A percentile compares a stretch with the other conserved stretches of the same genome.
Evolutionary conservation across 2,113 vertebrate genomes (phyloP).

Genomic region (Raphicerus campestris): DNA sequence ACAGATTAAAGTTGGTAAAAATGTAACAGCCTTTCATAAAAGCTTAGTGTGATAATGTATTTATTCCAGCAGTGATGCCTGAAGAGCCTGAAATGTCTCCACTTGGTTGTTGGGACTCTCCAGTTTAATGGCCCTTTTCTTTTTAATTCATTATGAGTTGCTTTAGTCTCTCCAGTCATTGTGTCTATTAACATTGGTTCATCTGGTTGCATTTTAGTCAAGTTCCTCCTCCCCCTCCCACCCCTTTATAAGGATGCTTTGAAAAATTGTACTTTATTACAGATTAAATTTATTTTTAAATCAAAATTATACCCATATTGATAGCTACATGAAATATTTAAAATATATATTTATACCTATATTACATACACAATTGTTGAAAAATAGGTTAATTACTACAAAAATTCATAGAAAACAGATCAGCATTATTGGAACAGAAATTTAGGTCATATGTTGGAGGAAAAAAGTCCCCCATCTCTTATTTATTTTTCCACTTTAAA

Average conservation of each 20-base stretch:
- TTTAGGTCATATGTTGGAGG: neutral
- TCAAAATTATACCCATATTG: constrained; percentile 22
- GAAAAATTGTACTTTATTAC: constrained; percentile 9
- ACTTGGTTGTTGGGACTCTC: constrained; percentile 21
- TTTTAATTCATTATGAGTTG: constrained; percentile 33
- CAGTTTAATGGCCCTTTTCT: neutral
- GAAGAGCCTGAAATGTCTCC: constrained; percentile 4
- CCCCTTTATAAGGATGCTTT: neutral
- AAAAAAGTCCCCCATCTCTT: neutral
- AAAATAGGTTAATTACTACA: neutral
- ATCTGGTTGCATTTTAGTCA: constrained; percentile 37
- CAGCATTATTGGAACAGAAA: neutral
- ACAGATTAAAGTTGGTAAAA: constrained; percentile 60
- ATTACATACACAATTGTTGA: neutral
- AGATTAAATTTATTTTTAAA: neutral
- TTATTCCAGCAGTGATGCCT: constrained; percentile 35
- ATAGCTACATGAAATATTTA: neutral
- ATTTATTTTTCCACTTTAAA: neutral
- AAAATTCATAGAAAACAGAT: constrained; percentile 2
- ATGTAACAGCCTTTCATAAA: constrained; percentile 51
- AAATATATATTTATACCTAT: neutral
- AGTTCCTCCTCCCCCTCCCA: neutral
- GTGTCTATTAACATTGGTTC: constrained; percentile 32
- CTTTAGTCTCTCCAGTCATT: constrained; percentile 21
- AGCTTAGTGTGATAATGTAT: constrained; percentile 20